Base-by-base conservation (phyloP, 2,113 vertebrate genomes). In the Psettodes erumei region DNA sequence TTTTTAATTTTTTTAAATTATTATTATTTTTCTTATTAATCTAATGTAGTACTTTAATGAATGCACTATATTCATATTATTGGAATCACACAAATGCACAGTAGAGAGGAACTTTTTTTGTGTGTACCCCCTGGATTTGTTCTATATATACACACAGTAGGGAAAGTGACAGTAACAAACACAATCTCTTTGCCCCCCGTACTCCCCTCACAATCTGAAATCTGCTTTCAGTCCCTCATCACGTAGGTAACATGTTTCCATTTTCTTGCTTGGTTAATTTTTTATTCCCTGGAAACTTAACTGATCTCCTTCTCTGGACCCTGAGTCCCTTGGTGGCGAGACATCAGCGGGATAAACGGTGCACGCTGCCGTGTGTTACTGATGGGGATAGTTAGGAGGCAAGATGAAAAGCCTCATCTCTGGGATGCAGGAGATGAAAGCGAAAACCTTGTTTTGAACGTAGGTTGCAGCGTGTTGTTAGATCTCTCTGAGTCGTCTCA, bases 351-450 rank as follows among this genome's bases (percentile, higher is more conserved):
- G 83, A 85, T 89, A 89, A 88, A 85, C 21, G 60, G 71, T 77
- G 75, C 80, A 61, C 71, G 58, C 74, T 11, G 53, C 64, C 2
- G 37, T 42, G 25, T 71, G 55, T 47, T n/a, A 54, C 55, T 60
- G 74, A 65, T 85, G 71, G 71, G 75, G 79, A 90, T 74, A 63
- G 73, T 86, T 75, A 74, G 63, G 42, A 83, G 75, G 68, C 74
- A 5, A 82, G 70, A 89, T 89, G 74, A 90, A 89, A 89, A 65
- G 75, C 75, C 10, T 60, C 65, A 54, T 81, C 74, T 87, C 73
- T 70, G 58, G 43, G 59, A 66, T 76, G 65, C 56, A 48, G 69
- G 76, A 89, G 82, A 90, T 87, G 79, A 91, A 93, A 88, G 87
- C 6, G n/a, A 81, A n/a, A 61, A 71, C 28, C 75, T 69, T 84